Percentiles rank a stretch among this genome's conserved stretches.
phyloP scores from a whole-genome alignment of 2,797 vertebrate species.

The Stomatorhinus walkeri region DNA sequence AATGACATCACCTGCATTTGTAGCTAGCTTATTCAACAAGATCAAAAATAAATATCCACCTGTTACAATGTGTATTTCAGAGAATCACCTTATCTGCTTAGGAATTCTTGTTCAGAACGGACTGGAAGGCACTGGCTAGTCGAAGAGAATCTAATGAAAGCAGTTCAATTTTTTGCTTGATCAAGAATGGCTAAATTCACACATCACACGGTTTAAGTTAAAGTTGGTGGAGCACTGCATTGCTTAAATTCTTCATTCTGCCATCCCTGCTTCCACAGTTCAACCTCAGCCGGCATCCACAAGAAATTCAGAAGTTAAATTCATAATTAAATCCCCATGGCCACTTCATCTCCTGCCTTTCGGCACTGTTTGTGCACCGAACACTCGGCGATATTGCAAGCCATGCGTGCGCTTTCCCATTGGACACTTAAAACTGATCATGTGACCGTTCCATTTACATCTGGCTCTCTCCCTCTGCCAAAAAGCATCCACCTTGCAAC shows the following conservation, averaged over 20 bases:
- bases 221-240: background rate
- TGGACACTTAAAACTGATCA: background rate
- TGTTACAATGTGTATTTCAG: background rate
- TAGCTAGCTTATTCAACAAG: background rate
- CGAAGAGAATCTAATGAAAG: background rate
- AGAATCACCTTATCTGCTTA: background rate
- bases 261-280: background rate
- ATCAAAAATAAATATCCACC: background rate
- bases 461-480: background rate
- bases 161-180: background rate
- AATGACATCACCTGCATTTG: background rate
- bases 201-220: background rate
- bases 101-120: background rate
- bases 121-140: background rate
- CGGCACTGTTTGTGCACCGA: background rate
- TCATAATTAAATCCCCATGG: background rate
- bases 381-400: background rate
- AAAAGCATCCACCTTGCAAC: background rate
- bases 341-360: background rate
- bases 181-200: background rate
- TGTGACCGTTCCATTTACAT: background rate
- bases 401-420: background rate
- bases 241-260: conserved; percentile 4
- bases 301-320: background rate
- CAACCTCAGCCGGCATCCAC: background rate